Evolutionary conservation across 2,797 vertebrate species (phyloP), one percentile per base, ranked within the genome.

Genomic region (Podarcis lilfordi): DNA sequence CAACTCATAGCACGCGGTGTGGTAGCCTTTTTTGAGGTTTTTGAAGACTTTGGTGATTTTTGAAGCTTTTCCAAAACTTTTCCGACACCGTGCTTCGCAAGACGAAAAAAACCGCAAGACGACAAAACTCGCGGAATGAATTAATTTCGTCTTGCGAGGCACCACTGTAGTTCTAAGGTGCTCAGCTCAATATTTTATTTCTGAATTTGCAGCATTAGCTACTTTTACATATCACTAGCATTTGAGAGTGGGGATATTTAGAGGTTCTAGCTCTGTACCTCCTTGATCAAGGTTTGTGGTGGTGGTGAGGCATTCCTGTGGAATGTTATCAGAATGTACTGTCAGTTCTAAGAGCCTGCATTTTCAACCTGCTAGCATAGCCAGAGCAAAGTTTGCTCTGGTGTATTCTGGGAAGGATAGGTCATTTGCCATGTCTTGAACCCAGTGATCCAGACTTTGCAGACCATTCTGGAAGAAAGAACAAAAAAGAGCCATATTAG

Each of bases 401-500:
- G n/a, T n/a, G 69, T n/a, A n/a, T 6, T 45, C 37, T 43, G 13
- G 59, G 29, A 50, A 35, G 8, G 29, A 76, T 37, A 64, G 5
- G 37, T 86, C 17, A 8, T 3, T 84, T 88, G 89, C 17, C 76
- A 5, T 81, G 5, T 87, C 55, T 75, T 43, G 29, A 50, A 66
- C 50, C 88, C 29, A 72, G 3, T 10, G 15, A 45, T 82, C 69
- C 11, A 64, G 37, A 25, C 35, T 87, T 81, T 17, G 37, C 59
- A 78, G 29, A 45, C 29, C 76, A n/a, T 29, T 76, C 27, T 35
- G 29, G 40, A 69, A 79, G 59, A 17, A 35, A 68, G 79, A 29
- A 69, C 10, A 69, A 29, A 69, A 76, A 89, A 96, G 89, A 95
- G 88, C 91, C 37, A 1, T 90, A 87, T 83, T 91, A 90, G 90